Conservation (phyloP, 2,797 vertebrate species). For the Pangasius sanitwongsei region DNA sequence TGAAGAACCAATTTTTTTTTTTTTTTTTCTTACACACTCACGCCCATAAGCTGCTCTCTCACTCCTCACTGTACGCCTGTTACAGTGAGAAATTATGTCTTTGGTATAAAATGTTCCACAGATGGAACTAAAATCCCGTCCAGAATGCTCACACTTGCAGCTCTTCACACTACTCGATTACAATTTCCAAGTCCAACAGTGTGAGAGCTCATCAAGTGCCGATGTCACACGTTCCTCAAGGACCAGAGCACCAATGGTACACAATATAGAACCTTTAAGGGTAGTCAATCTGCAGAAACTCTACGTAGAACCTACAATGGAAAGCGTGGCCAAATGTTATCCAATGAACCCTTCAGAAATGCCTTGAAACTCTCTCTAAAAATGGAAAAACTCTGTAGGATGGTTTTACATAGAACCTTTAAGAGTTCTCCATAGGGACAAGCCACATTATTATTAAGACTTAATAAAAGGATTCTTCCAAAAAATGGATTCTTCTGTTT, state of each 20-base stretch:
- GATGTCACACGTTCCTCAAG: slow-evolving; percentile 52
- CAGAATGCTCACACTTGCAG: slow-evolving; percentile 43
- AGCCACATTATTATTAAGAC: neutral
- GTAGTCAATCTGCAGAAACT: neutral
- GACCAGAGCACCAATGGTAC: slow-evolving; percentile 30
- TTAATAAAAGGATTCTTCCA: neutral
- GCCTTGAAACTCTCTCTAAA: neutral
- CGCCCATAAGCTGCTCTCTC: neutral
- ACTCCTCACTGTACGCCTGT: neutral
- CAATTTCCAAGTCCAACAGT: slow-evolving; percentile 46
- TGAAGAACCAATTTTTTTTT: neutral
- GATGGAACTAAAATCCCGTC: slow-evolving; percentile 39
- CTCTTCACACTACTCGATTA: slow-evolving; percentile 47
- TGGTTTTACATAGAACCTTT: neutral
- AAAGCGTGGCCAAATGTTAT: no score
- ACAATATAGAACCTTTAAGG: neutral
- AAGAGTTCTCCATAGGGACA: neutral
- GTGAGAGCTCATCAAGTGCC: slow-evolving; percentile 45
- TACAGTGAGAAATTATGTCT: slow-evolving; percentile 9
- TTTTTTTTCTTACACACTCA: neutral
- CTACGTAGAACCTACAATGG: neutral
- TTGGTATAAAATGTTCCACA: slow-evolving; percentile 32
- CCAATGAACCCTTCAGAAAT: neutral
- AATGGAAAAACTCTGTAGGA: neutral
- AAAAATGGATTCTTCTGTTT: neutral